These are phyloP conservation scores for Carollia perspicillata DNA, from an alignment of 2,113 vertebrate species.

Conservation along the genomic window DNA sequence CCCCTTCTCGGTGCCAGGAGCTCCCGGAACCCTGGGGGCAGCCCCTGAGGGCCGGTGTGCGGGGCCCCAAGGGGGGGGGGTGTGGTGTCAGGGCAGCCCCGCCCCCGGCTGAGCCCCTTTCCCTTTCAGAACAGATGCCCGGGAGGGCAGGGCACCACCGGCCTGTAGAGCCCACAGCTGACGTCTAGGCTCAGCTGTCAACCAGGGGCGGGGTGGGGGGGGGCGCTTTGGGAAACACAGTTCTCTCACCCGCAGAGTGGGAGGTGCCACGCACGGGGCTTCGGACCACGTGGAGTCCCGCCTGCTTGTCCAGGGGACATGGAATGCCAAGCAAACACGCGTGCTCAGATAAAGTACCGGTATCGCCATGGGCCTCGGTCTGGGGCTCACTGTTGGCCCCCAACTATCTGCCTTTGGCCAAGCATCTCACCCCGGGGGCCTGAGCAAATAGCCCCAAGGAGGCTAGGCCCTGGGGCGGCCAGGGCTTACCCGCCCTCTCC, in stretches of 20 bases:
- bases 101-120: neutral
- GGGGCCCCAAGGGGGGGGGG: no score
- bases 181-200: neutral
- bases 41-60: fast-evolving
- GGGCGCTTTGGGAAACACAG: neutral
- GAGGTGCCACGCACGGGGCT: no score
- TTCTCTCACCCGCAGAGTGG: neutral
- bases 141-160: neutral
- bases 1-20: neutral
- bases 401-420: slow-evolving; percentile 54
- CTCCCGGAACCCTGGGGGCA: neutral
- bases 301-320: neutral
- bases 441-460: slow-evolving; percentile 72
- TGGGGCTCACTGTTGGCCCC: neutral
- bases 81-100: no score
- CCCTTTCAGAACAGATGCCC: neutral
- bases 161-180: fast-evolving
- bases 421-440: slow-evolving; percentile 65
- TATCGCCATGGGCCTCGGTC: neutral
- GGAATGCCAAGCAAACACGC: neutral
- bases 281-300: neutral
- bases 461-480: slow-evolving; percentile 64
- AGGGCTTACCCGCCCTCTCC: slow-evolving; percentile 79
- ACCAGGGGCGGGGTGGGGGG: neutral
- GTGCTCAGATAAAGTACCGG: neutral